Conservation (phyloP, 2,113 vertebrate species). For the Dolichallabes microphthalmus region DNA sequence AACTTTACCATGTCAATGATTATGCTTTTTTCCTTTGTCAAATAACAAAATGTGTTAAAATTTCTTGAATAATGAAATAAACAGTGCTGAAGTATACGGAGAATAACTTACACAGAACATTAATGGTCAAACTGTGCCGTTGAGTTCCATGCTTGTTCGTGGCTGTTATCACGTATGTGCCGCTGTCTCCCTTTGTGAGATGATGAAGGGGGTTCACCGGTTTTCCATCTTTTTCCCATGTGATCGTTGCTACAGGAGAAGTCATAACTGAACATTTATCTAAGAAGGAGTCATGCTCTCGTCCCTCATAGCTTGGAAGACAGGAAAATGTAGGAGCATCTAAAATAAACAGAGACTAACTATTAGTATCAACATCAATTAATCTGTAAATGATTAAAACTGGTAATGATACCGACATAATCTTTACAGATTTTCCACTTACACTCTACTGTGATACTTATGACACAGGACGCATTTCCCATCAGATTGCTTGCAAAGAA, state of each 20-base stretch:
- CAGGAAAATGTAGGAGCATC: constrained; percentile 55
- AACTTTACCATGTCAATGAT: no score
- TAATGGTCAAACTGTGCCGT: constrained; percentile 6
- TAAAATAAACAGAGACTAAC: constrained; percentile 27
- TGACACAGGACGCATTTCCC: accelerated
- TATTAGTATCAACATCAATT: background rate
- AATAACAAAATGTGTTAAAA: no score
- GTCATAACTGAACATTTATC: constrained; percentile 46
- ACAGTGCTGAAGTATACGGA: background rate
- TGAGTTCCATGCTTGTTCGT: constrained; percentile 53
- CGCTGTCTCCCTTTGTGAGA: constrained; percentile 46
- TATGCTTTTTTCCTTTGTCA: no score
- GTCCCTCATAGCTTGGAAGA: background rate
- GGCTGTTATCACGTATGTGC: constrained; percentile 50
- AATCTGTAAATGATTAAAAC: background rate
- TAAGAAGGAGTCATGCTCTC: background rate
- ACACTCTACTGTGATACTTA: constrained; percentile 60
- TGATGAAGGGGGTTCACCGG: accelerated
- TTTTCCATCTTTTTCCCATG: constrained; percentile 51
- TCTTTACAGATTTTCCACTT: constrained; percentile 40
- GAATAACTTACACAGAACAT: constrained; percentile 57
- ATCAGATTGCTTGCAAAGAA: background rate
- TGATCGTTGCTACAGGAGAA: constrained; percentile 9
- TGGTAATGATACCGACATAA: background rate
- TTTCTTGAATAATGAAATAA: no score